Base-by-base conservation (phyloP, 1,140 invertebrate genomes). In the Galleria mellonella region DNA sequence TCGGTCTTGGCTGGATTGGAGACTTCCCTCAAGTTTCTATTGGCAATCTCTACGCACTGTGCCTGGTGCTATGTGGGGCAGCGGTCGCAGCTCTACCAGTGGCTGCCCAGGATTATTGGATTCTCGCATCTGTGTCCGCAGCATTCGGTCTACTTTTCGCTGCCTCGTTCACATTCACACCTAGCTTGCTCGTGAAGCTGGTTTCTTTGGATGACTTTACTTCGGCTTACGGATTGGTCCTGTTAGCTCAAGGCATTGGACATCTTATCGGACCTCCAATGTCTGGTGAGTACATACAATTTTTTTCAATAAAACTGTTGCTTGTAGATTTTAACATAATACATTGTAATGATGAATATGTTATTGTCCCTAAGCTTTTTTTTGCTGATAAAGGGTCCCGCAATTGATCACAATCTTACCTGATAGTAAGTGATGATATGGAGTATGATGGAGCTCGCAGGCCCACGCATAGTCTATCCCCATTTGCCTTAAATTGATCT, bases 1-100 rank as follows among this genome's bases (percentile, higher is more conserved):
- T 98, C 17, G 87, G 90, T n/a, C 88, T 97, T 10, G 97, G 97
- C 3, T 97, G 94, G 89, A 89, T 96, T 9, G 96, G 96, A 7
- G 97, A 98, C 82, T 91, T 92, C 62, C 86, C 92, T 0, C 94
- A 92, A 91, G 91, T 94, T 62, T 93, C 94, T 63, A 91, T 94
- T 8, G 91, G 90, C 32, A 91, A 94, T 55, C 90, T 94, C 0
- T 96, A 96, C 73, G 91, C 93, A 0, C 78, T 90, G 14, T 96
- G 93, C 62, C 89, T 96, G 51, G 66, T 93, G 1, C 60, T 94
- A 0, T 95, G 94, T 60, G 95, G 94, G 1, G 73, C 91, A 0
- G 88, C 92, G 0, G 91, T 91, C 4, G 88, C 90, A 15, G 78
- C 91, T 1, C 92, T 96, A 75, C 93, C 94, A 0, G 66, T 90